Conservation (phyloP, 2,797 vertebrate species). For the Anisognathus igniventris region DNA sequence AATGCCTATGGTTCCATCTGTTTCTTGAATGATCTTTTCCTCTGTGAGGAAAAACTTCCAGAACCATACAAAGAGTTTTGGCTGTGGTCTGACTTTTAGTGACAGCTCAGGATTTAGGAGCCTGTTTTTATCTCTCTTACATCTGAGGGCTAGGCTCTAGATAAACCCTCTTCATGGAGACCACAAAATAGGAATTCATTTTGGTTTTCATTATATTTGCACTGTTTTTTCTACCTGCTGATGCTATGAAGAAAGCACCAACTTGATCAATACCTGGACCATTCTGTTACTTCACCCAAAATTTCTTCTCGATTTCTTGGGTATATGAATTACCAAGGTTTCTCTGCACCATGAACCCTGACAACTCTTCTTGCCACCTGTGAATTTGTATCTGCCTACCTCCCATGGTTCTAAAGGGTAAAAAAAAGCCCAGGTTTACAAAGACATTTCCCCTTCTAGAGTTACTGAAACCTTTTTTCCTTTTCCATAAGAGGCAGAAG, state of each 20-base stretch:
- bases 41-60: not conserved
- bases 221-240: not conserved
- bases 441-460: not conserved
- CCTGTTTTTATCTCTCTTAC: not conserved
- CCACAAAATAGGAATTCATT: not conserved
- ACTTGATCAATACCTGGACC: not conserved
- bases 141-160: not conserved
- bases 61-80: not conserved
- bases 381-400: not conserved
- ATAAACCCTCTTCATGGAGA: not conserved
- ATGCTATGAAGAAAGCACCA: not conserved
- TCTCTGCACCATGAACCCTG: not conserved
- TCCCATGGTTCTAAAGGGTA: not conserved
- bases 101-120: not conserved
- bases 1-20: not conserved
- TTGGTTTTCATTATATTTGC: not conserved
- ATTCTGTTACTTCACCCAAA: not conserved
- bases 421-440: not conserved
- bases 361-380: not conserved
- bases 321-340: not conserved
- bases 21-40: not conserved
- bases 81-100: not conserved
- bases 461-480: not conserved
- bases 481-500: not conserved
- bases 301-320: not conserved